Evolutionary conservation across 92 coral and sea anemone genomes (phyloP).

Genomic region (Siderastrea siderea): DNA sequence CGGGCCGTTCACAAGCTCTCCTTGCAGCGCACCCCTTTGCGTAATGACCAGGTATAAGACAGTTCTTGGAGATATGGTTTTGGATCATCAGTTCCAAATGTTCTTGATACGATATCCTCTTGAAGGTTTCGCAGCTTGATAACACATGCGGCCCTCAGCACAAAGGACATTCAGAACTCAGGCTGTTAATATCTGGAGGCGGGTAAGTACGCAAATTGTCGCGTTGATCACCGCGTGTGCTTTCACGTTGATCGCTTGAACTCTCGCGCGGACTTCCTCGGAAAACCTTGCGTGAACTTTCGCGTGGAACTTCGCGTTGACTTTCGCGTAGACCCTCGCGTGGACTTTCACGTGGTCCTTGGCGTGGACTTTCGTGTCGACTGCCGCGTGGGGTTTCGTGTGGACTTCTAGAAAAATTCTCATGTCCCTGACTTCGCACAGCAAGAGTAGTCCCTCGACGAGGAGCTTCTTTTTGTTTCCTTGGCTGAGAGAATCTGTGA

Average conservation of each 20-base stretch:
- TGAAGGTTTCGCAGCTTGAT: not conserved
- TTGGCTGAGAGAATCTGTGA: not conserved
- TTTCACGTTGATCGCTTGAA: not conserved
- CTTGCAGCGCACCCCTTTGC: slow-evolving; percentile 49
- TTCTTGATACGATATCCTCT: slow-evolving; percentile 18
- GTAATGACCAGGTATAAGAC: slow-evolving; percentile 45
- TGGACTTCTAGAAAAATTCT: no score
- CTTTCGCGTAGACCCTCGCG: no score
- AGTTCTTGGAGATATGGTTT: slow-evolving; percentile 44
- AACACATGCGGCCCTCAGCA: not conserved
- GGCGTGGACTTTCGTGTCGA: not conserved
- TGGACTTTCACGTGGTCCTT: no score
- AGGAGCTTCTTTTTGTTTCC: not conserved
- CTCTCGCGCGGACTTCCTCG: not conserved
- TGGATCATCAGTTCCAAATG: slow-evolving; percentile 20
- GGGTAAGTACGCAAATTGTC: not conserved
- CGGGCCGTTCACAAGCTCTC: slow-evolving; percentile 46
- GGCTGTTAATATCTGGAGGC: not conserved
- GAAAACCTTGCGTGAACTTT: not conserved
- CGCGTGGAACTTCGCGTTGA: no score
- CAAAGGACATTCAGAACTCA: not conserved
- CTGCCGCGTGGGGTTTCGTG: not conserved
- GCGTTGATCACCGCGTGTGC: not conserved
- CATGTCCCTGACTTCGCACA: not conserved
- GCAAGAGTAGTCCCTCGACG: not conserved